Conservation (phyloP, 2,113 vertebrate genomes). For the Irena cyanogastra region DNA sequence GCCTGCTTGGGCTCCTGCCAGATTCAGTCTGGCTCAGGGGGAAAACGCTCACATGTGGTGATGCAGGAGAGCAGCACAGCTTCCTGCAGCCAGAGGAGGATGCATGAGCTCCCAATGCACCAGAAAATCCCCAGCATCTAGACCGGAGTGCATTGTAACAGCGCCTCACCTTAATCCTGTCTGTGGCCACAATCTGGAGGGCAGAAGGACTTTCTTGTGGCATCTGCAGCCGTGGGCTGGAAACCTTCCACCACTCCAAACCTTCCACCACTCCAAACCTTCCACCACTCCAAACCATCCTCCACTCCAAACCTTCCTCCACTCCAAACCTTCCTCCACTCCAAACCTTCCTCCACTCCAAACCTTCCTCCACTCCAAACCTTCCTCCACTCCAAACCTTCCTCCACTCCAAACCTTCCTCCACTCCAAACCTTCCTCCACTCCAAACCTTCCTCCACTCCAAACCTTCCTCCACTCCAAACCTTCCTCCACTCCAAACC, state of each 20-base stretch:
- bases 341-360: no score
- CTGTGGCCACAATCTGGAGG: rapidly evolving
- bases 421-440: no score
- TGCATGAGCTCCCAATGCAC: neutral
- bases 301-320: no score
- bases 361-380: rapidly evolving
- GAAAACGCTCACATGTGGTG: neutral
- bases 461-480: rapidly evolving
- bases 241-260: neutral
- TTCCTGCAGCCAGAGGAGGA: neutral
- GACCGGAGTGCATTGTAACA: rapidly evolving
- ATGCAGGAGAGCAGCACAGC: neutral
- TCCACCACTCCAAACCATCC: no score
- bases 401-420: no score
- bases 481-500: no score
- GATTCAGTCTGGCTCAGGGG: neutral
- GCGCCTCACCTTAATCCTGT: neutral
- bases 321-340: no score
- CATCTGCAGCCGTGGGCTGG: neutral
- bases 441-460: no score
- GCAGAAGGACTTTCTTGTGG: neutral
- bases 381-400: no score
- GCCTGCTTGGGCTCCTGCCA: rapidly evolving
- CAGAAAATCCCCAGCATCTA: neutral
- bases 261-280: no score